A percentile compares a stretch with the other conserved stretches of the same genome.
phyloP scores from a whole-genome alignment of 1,140 invertebrate genomes.

The Lepidurus couesii region DNA sequence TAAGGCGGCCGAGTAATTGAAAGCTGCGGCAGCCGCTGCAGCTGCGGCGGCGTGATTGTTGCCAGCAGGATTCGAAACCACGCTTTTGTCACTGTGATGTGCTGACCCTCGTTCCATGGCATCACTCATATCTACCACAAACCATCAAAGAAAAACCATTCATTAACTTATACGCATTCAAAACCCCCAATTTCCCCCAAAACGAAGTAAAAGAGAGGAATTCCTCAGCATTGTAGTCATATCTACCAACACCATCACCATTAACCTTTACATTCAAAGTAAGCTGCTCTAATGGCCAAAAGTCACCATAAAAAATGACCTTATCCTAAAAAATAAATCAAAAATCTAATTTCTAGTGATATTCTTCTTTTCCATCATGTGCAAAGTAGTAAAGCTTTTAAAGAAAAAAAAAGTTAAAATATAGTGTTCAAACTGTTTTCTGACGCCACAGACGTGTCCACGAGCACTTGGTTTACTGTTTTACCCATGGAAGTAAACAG shows the following conservation, averaged over 20 bases:
- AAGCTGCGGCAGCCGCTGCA: conserved; percentile 56
- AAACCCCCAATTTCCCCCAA: neutral
- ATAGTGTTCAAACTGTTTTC: too few species aligned
- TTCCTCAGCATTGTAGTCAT: too few species aligned
- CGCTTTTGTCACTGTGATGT: conserved; percentile 32
- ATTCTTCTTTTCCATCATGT: neutral
- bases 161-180: neutral
- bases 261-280: too few species aligned
- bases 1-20: conserved; percentile 61
- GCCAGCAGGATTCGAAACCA: conserved; percentile 42
- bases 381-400: neutral
- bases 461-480: too few species aligned
- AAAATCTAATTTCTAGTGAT: neutral
- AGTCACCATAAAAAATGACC: too few species aligned
- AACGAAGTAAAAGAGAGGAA: too few species aligned
- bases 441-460: too few species aligned
- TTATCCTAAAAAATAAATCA: neutral
- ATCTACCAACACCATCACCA: too few species aligned
- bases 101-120: conserved; percentile 40
- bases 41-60: conserved; percentile 51
- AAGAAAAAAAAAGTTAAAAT: too few species aligned
- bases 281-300: too few species aligned
- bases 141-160: conserved; percentile 27
- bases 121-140: conserved; percentile 57
- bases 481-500: too few species aligned